phyloP scores from a whole-genome alignment of 2,888 invertebrate genomes.

The Peribatodes rhomboidaria region DNA sequence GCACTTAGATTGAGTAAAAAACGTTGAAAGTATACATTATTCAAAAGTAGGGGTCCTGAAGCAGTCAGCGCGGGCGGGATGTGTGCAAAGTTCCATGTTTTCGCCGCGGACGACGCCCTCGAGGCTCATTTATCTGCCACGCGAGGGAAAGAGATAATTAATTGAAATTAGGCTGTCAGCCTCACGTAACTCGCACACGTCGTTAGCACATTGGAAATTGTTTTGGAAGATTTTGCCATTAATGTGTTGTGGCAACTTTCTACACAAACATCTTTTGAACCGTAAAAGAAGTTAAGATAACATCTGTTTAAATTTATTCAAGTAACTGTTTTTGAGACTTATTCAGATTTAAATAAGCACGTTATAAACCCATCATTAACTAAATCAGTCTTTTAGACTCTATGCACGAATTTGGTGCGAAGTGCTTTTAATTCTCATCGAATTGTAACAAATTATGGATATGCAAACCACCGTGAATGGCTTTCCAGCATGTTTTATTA shows the following conservation, averaged over 20 bases:
- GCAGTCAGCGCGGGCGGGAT: slow-evolving; percentile 58
- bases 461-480: slow-evolving; percentile 6
- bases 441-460: neutral
- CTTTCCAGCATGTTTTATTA: slow-evolving; percentile 20
- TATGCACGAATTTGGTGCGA: neutral
- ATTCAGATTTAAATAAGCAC: neutral
- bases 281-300: neutral
- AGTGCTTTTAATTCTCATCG: neutral
- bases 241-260: slow-evolving; percentile 24
- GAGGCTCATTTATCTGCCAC: slow-evolving; percentile 76
- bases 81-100: slow-evolving; percentile 76
- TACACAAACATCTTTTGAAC: slow-evolving; percentile 11
- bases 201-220: slow-evolving; percentile 49
- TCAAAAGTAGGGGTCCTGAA: slow-evolving; percentile 67
- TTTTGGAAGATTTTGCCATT: slow-evolving; percentile 40
- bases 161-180: slow-evolving; percentile 76
- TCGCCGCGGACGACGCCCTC: slow-evolving; percentile 67
- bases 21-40: slow-evolving; percentile 73
- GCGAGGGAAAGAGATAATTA: slow-evolving; percentile 75
- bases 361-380: too few species aligned
- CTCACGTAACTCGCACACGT: slow-evolving; percentile 59
- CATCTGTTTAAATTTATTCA: neutral
- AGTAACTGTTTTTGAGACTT: neutral
- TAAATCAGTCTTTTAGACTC: too few species aligned
- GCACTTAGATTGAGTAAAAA: slow-evolving; percentile 65